phyloP scores from a whole-genome alignment of 2,113 vertebrate genomes.

The Tachysurus fulvidraco region DNA sequence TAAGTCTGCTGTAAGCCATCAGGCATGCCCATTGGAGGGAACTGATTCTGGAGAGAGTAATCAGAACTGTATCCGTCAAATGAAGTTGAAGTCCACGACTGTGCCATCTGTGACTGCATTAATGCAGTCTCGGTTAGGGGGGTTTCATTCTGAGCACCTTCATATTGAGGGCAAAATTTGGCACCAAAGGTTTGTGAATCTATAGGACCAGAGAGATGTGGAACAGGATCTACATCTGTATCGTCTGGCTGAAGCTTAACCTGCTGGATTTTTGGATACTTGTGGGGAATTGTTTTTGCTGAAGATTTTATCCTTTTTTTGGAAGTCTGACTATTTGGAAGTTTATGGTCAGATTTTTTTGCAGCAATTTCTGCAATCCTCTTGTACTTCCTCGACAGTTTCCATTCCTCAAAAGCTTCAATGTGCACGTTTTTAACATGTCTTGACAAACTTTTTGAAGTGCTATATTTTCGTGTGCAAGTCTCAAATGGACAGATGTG shows the following conservation, averaged over 20 bases:
- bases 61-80: slow-evolving; percentile 70
- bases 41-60: slow-evolving; percentile 67
- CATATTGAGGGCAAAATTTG: slow-evolving; percentile 77
- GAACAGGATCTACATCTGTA: slow-evolving; percentile 59
- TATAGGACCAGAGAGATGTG: slow-evolving; percentile 75
- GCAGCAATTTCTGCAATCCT: slow-evolving; percentile 80
- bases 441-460: slow-evolving; percentile 93
- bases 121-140: slow-evolving; percentile 59
- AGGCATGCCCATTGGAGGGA: slow-evolving; percentile 64
- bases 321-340: slow-evolving; percentile 65
- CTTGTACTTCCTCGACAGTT: slow-evolving; percentile 88
- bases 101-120: slow-evolving; percentile 67
- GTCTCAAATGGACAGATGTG: slow-evolving; percentile 89
- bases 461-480: slow-evolving; percentile 92
- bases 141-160: slow-evolving; percentile 53
- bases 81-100: slow-evolving; percentile 69
- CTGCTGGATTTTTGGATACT: slow-evolving; percentile 65
- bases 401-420: slow-evolving; percentile 94
- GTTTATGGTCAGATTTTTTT: slow-evolving; percentile 70
- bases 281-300: slow-evolving; percentile 58
- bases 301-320: slow-evolving; percentile 63
- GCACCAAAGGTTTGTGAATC: slow-evolving; percentile 74
- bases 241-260: slow-evolving; percentile 62
- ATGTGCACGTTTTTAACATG: slow-evolving; percentile 96
- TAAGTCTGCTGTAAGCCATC: slow-evolving; percentile 53